Base-by-base conservation (phyloP, 2,797 vertebrate genomes). In the Myripristis jacobus region DNA sequence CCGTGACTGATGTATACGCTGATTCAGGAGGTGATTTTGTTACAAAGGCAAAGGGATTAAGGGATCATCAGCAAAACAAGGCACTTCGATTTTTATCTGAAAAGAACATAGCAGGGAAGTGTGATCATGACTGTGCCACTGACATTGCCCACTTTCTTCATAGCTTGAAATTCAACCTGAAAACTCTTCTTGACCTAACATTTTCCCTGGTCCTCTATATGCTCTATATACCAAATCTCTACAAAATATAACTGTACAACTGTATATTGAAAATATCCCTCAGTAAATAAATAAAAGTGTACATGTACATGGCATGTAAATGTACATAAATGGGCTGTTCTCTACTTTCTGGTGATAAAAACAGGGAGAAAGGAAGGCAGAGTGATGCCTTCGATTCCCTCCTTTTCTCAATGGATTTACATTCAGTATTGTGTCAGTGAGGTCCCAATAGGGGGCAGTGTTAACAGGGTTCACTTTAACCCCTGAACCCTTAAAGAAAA, bases 191-290 rank as follows among this genome's bases (percentile, higher is more conserved):
- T 57, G 56, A 46, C 34, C 66, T 27, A 55, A 64, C 70, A 56
- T 53, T 25, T 22, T 21, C 76, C 63, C 57, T 47, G 41, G 53
- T 75, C 58, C n/a, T 79, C 61, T 84, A 90, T 84, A 88, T 64
- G 64, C 66, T 87, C 87, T 88, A 83, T 84, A 88, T 89, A 91
- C 73, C 78, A 93, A 90, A 89, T 89, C 71, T 91, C 89, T 92
- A 93, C 80, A 92, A 94, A 94, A 94, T 93, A 93, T 70, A 92
- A 77, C 83, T 92, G 82, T 93, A 93, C 85, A 93, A 73, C 85
- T 92, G 73, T 91, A 77, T 89, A 86, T 83, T 89, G 89, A 94
- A 94, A 94, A 94, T 93, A 93, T 91, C 84, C 84, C 82, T 88
- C 79, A 79, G 87, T 85, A 88, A 91, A 92, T 93, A 90, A 93